Evolutionary conservation across 2,797 vertebrate species (phyloP).

Genomic region (Characodon lateralis): DNA sequence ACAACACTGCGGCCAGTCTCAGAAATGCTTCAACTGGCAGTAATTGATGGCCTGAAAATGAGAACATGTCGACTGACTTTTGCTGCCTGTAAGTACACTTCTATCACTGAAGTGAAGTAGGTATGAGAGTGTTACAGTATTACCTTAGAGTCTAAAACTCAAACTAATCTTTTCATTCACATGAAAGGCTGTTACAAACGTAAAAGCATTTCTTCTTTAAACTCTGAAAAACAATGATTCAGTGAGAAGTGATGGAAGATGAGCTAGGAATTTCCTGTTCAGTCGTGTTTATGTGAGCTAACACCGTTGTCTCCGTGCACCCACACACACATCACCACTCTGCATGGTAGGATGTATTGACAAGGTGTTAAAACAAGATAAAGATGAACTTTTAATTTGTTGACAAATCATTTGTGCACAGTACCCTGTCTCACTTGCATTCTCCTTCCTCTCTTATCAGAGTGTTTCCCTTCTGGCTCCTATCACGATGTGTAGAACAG

Average conservation of each 20-base stretch:
- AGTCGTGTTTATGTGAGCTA: neutral
- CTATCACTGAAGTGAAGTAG: neutral
- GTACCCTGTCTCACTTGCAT: constrained; percentile 6
- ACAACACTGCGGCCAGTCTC: neutral
- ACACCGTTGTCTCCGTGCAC: neutral
- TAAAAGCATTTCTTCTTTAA: neutral
- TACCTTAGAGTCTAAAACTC: neutral
- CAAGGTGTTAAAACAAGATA: constrained; percentile 35
- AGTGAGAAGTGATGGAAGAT: neutral
- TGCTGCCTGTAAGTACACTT: neutral
- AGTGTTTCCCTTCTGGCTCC: constrained; percentile 3
- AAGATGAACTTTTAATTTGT: constrained; percentile 28
- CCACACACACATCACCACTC: constrained; percentile 14
- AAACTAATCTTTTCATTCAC: neutral
- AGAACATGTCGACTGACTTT: neutral
- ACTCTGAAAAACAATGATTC: neutral
- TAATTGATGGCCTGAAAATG: neutral
- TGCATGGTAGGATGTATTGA: constrained; percentile 13
- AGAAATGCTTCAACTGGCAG: neutral
- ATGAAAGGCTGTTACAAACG: neutral
- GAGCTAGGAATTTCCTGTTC: neutral
- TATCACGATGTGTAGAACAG: constrained; percentile 3
- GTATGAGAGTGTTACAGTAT: no score
- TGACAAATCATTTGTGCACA: constrained; percentile 26
- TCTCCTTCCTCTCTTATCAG: constrained; percentile 19